phyloP scores from a whole-genome alignment of 1,140 invertebrate species.

The Rhagoletis pomonella region DNA sequence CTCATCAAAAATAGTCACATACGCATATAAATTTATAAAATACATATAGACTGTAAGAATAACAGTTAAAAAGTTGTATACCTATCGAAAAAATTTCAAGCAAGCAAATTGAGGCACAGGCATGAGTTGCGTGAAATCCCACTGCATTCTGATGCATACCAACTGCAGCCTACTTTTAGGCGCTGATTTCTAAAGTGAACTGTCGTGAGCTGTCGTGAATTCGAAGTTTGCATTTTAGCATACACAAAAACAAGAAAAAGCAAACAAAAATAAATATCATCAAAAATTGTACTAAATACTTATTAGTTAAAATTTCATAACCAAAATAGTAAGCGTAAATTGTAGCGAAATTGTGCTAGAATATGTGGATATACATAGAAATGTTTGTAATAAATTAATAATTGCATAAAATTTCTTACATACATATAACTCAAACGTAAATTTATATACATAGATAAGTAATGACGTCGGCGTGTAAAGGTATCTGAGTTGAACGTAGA shows the following conservation, averaged over 20 bases:
- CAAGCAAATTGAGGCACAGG: neutral
- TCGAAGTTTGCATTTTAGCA: neutral
- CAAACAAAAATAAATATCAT: neutral
- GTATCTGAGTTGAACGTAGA: neutral
- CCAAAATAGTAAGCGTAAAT: neutral
- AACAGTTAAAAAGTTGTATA: neutral
- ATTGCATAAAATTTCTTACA: neutral
- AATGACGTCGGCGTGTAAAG: neutral
- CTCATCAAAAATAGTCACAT: slow-evolving; percentile 15
- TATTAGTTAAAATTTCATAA: neutral
- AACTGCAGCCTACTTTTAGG: neutral
- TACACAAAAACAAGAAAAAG: too few relatives aligned
- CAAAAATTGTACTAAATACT: neutral
- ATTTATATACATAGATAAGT: too few relatives aligned
- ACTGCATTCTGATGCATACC: too few relatives aligned
- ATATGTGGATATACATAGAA: neutral
- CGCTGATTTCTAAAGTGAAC: neutral
- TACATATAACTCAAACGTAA: neutral
- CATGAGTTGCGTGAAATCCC: neutral
- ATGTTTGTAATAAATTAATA: neutral
- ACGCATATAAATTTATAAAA: neutral
- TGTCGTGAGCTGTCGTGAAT: neutral
- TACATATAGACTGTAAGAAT: neutral
- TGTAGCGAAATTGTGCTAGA: neutral
- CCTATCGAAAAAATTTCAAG: neutral